phyloP scores from a whole-genome alignment of 2,888 invertebrate genomes.

The Temnothorax ravouxi region DNA sequence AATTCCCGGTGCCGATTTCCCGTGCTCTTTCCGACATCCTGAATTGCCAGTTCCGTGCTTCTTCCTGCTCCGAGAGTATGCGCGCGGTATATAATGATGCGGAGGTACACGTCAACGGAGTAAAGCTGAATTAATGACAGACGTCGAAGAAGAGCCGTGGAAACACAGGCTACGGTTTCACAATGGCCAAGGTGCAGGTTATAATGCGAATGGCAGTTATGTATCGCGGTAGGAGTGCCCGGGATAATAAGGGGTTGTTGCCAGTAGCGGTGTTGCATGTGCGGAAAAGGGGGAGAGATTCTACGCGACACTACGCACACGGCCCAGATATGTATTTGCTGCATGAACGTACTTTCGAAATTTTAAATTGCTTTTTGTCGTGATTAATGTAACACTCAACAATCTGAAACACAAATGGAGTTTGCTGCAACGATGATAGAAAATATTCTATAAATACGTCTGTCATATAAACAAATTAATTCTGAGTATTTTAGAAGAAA shows the following conservation, averaged over 20 bases:
- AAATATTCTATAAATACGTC: background rate
- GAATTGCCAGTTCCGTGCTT: constrained; percentile 51
- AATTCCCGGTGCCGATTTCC: constrained; percentile 55
- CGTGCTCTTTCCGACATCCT: constrained; percentile 44
- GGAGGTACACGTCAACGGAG: constrained; percentile 69
- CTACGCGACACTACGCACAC: constrained; percentile 54
- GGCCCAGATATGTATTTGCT: constrained; percentile 52
- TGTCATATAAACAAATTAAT: background rate
- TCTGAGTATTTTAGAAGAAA: background rate
- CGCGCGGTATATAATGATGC: constrained; percentile 67
- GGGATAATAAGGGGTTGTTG: constrained; percentile 81
- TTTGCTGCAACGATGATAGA: background rate
- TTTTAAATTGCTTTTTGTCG: constrained; percentile 9
- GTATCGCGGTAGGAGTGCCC: constrained; percentile 79
- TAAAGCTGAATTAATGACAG: constrained; percentile 81
- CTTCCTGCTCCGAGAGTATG: constrained; percentile 52
- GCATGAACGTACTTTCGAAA: constrained; percentile 29
- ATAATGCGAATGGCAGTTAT: constrained; percentile 73
- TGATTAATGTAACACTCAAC: background rate
- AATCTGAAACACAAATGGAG: background rate
- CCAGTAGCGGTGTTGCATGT: constrained; percentile 67
- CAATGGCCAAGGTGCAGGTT: constrained; percentile 78
- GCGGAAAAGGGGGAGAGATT: constrained; percentile 58
- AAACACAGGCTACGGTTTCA: constrained; percentile 79
- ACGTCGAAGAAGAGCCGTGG: constrained; percentile 81